Conservation (phyloP, 2,797 vertebrate genomes). For the Thaleichthys pacificus region DNA sequence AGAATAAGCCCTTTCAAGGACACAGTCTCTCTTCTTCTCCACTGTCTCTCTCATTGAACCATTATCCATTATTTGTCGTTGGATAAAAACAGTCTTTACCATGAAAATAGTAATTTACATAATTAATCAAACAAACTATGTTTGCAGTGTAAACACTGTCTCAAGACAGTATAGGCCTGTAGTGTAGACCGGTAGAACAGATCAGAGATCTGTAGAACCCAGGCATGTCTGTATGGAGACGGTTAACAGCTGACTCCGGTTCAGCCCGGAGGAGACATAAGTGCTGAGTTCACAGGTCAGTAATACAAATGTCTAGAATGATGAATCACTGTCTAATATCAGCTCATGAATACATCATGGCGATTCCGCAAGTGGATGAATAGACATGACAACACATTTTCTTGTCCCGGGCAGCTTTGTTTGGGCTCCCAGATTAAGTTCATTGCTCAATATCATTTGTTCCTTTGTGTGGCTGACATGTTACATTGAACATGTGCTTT, state of each 20-base stretch:
- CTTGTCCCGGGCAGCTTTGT: slow-evolving; percentile 41
- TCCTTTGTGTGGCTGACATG: slow-evolving; percentile 50
- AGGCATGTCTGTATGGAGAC: too few species aligned
- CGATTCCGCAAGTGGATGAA: slow-evolving; percentile 32
- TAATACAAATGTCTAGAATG: slow-evolving; percentile 21
- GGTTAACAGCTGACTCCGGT: background rate
- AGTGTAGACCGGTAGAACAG: too few species aligned
- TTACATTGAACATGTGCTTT: background rate
- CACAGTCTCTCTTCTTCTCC: slow-evolving; percentile 34
- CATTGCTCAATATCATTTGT: slow-evolving; percentile 29
- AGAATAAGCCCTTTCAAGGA: slow-evolving; percentile 67
- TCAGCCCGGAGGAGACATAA: slow-evolving; percentile 24
- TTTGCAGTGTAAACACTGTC: too few species aligned
- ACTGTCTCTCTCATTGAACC: too few species aligned
- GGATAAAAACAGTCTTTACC: too few species aligned
- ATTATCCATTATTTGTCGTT: too few species aligned
- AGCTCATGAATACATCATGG: slow-evolving; percentile 35
- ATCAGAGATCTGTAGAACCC: too few species aligned
- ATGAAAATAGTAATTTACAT: too few species aligned
- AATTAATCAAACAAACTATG: too few species aligned
- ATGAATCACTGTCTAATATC: slow-evolving; percentile 39
- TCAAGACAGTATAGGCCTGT: too few species aligned
- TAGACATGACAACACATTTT: slow-evolving; percentile 44
- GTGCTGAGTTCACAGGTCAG: slow-evolving; percentile 31
- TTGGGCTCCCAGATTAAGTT: slow-evolving; percentile 49